Conservation (phyloP, 2,888 invertebrate species). For the Lasioglossum oenotherae region DNA sequence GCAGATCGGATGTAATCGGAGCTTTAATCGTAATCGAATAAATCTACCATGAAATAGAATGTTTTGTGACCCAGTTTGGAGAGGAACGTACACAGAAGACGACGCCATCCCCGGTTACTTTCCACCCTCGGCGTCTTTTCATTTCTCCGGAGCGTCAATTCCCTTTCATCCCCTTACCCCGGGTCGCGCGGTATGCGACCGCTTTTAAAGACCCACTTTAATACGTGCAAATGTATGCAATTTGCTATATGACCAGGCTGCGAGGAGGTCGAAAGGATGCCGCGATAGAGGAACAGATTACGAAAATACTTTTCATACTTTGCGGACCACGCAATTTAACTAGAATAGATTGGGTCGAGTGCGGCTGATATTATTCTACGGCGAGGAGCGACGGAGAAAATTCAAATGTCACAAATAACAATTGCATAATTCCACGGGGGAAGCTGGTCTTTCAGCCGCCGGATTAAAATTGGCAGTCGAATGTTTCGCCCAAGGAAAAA, state of each 20-base stretch:
- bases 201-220: slow-evolving; percentile 50
- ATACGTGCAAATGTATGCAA: slow-evolving; percentile 46
- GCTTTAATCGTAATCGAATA: slow-evolving; percentile 21
- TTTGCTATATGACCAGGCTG: slow-evolving; percentile 12
- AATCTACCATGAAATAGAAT: slow-evolving; percentile 26
- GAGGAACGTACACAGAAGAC: background rate
- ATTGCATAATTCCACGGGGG: background rate
- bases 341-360: background rate
- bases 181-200: slow-evolving; percentile 12
- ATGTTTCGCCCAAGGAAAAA: background rate
- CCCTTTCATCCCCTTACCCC: slow-evolving; percentile 26
- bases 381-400: background rate
- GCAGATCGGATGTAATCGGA: background rate
- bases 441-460: background rate
- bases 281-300: background rate
- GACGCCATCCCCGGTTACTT: slow-evolving; percentile 22
- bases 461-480: background rate
- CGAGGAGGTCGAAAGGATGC: slow-evolving; percentile 19
- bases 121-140: slow-evolving; percentile 29
- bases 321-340: background rate
- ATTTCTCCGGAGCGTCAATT: slow-evolving; percentile 42
- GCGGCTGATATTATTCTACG: background rate
- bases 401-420: background rate
- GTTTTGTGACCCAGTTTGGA: slow-evolving; percentile 46
- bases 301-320: background rate